Conservation (phyloP, 2,797 vertebrate species). For the Octomys mimax region DNA sequence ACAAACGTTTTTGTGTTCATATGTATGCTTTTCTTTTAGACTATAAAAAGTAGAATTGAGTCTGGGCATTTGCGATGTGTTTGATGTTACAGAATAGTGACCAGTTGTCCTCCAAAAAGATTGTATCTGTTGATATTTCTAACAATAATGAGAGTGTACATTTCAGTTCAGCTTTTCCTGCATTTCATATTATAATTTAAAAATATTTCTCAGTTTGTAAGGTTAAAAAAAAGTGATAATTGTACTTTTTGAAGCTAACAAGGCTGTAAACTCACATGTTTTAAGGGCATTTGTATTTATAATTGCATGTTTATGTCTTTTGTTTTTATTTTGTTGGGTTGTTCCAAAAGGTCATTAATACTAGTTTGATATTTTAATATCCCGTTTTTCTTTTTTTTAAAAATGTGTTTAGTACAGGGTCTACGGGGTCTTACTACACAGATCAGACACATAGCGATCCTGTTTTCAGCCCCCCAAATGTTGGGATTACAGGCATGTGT, state of each 20-base stretch:
- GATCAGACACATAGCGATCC: no score
- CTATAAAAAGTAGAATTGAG: constrained; percentile 35
- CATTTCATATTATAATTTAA: constrained; percentile 7
- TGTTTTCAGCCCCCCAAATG: no score
- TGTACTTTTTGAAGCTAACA: not conserved
- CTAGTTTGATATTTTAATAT: constrained; percentile 4
- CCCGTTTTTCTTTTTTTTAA: not conserved
- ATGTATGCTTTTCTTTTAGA: constrained; percentile 44
- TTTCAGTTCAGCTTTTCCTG: constrained; percentile 22
- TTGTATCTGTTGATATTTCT: constrained; percentile 44
- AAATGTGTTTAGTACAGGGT: no score
- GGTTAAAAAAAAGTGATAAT: constrained; percentile 8
- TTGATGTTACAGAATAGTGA: constrained; percentile 42
- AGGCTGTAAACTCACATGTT: not conserved
- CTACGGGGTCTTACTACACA: no score
- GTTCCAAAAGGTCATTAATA: constrained; percentile 36
- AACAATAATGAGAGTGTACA: not conserved
- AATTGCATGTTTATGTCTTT: constrained; percentile 22
- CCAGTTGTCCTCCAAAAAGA: constrained; percentile 43
- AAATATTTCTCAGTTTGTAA: not conserved
- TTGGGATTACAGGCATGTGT: no score
- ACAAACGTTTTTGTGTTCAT: constrained; percentile 7
- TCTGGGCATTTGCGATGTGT: constrained; percentile 42
- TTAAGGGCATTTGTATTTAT: constrained; percentile 47
- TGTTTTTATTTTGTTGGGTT: constrained; percentile 31